Evolutionary conservation across 2,113 vertebrate genomes (phyloP), one percentile per base, ranked within the genome.

Genomic region (Mastomys coucha): DNA sequence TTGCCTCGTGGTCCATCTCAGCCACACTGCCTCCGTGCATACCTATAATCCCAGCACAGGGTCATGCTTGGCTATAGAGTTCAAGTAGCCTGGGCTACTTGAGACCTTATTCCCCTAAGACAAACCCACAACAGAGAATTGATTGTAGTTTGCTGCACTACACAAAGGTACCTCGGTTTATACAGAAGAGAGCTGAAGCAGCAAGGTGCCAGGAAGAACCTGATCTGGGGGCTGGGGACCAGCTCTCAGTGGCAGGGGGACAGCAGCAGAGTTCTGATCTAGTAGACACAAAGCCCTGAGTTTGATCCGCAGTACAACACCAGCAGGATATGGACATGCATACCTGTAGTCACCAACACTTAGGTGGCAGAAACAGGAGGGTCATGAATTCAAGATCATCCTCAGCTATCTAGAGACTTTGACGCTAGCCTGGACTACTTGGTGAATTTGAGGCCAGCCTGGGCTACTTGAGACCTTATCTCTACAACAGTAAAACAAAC

Each of bases 1-100:
- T 42, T 12, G 31, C 58, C 58, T 0, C 0, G 0, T 9, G 28
- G 31, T 58, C 76, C 17, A 22, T 24, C 86, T 0, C 11, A 14
- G 4, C 19, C 1, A 2, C 58, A 17, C 53, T 17, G 85, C 33
- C 49, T 53, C 20, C 24, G 24, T 4, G 5, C 2, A 20, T 7
- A n/a, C n/a, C 14, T 42, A 24, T 42, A 7, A 58, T 20, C 86
- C 51, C 51, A 3, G 13, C 12, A 28, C 67, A n/a, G 49, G 49
- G 12, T 16, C 85, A n/a, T 51, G 65, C 85, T 53, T 70, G 12
- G 65, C 45, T 88, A 70, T 22, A 53, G 31, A 70, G 85, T 36
- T 51, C 4, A 51, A 22, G 45, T 11, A 70, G 33, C 85, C 85
- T 53, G 45, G 33, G 49, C 49, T 53, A 36, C 49, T 0, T 39